These are phyloP conservation scores for Eurystomus glaucurus DNA, from an alignment of 2,797 vertebrate species.

Conservation along the genomic window DNA sequence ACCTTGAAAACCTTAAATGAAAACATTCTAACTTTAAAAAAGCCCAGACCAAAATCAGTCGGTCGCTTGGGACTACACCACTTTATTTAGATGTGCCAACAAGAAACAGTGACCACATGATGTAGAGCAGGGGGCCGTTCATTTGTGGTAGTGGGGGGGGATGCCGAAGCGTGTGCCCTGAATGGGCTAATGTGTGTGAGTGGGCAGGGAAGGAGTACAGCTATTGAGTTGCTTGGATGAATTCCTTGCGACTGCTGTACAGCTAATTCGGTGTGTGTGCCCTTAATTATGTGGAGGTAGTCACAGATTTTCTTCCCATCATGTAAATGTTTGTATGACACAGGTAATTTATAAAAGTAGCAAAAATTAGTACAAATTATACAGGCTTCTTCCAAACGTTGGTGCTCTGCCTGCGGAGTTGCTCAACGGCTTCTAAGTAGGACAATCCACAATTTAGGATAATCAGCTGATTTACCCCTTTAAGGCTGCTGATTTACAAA, in stretches of 20 bases:
- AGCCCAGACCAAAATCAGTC: not conserved
- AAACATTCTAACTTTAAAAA: not conserved
- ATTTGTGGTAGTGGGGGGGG: not conserved
- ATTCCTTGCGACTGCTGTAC: not conserved
- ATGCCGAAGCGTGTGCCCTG: not conserved
- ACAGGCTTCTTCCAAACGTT: not conserved
- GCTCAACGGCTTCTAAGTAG: not conserved
- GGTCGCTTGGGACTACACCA: not conserved
- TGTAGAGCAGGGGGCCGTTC: not conserved
- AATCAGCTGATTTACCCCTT: not conserved
- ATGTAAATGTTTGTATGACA: not conserved
- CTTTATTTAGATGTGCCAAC: conserved; percentile 1
- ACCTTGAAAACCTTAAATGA: conserved; percentile 13
- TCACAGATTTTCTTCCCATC: not conserved
- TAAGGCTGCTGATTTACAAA: not conserved
- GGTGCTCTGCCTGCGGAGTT: not conserved
- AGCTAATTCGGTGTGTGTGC: not conserved
- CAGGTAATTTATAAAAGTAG: not conserved
- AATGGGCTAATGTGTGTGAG: not conserved
- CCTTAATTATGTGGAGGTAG: not conserved
- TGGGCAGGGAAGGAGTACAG: not conserved
- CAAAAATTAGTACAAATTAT: not conserved
- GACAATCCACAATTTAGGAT: not conserved
- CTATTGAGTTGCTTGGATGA: not conserved
- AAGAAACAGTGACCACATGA: not conserved